Percentiles rank a stretch among this genome's conserved stretches.
phyloP scores from a whole-genome alignment of 2,888 invertebrate species.

The Paralinhomoeus sp. region DNA sequence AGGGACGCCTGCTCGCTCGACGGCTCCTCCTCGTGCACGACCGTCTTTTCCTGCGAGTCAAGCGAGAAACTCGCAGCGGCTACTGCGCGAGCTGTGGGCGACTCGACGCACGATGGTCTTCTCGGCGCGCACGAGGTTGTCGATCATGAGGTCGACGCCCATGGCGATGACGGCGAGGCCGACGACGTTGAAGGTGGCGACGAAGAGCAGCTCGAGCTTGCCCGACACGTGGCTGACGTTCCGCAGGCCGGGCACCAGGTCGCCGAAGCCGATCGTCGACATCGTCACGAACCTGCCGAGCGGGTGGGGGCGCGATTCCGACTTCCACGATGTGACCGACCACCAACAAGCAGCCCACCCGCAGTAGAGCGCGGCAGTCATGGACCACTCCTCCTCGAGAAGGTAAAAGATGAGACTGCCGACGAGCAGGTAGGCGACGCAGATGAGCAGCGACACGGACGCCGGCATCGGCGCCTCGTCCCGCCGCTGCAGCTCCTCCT shows the following conservation, averaged over 20 bases:
- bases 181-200: constrained; percentile 1
- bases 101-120: too few relatives aligned
- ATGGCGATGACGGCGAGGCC: constrained; percentile 3
- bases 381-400: constrained; percentile 68
- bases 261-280: constrained; percentile 5
- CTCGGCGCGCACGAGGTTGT: background rate
- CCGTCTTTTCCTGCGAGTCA: too few relatives aligned
- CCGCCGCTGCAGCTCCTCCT: background rate
- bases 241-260: constrained; percentile 1
- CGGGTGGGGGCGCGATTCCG: background rate
- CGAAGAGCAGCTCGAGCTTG: background rate
- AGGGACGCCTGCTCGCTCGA: too few relatives aligned
- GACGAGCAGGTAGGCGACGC: constrained; percentile 59
- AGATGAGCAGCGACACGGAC: constrained; percentile 54
- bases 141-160: background rate
- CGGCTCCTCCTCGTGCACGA: too few relatives aligned
- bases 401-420: constrained; percentile 64
- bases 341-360: constrained; percentile 37
- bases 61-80: too few relatives aligned
- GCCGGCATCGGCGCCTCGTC: background rate
- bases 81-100: too few relatives aligned
- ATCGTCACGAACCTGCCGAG: background rate
- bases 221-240: background rate
- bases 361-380: constrained; percentile 67
- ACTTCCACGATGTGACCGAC: background rate